Base-by-base conservation (phyloP, 2,797 vertebrate species). In the Betta splendens region DNA sequence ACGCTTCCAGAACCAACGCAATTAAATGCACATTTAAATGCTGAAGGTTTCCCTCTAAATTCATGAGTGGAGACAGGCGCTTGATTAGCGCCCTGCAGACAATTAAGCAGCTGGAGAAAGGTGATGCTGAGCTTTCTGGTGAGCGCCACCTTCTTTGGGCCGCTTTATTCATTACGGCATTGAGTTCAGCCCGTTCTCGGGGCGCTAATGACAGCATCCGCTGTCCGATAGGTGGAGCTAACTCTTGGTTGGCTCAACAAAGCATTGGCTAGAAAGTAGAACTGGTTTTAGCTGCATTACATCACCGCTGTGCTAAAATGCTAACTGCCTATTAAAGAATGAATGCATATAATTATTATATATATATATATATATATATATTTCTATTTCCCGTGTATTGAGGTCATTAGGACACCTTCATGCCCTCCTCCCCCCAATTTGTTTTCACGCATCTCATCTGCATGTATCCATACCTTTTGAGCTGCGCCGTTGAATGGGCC, bases 21-120 rank as follows among this genome's bases (percentile, higher is more conserved):
- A 91, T 92, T 92, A 92, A 90, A 89, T 79, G 75, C 83, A 76
- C 83, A 84, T 87, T 86, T 83, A 71, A 82, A 82, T 55, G 80
- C 82, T 69, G 4, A 23, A 78, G 81, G 79, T 79, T 75, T 67
- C 64, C 84, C 71, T 76, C 68, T 62, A 49, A 77, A 69, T 84
- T 77, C 69, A 72, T 53, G 80, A 85, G 79, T 42, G 18, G 69
- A 78, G 71, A 70, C 73, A 7, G 59, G 35, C 48, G 55, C 79
- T 83, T 83, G 83, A 87, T 88, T 85, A 79, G 84, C 26, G 13
- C 57, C 78, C 71, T 26, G 43, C 73, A 61, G 69, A 76, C 83
- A 77, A 84, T 68, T 45, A 75, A 59, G 67, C 75, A 72, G 67
- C 71, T 9, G 18, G 20, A 45, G 45, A 56, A 83, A 77, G 79